These are phyloP conservation scores for Drosophila anomelani DNA, from an alignment of 2,888 invertebrate genomes.

Conservation along the genomic window DNA sequence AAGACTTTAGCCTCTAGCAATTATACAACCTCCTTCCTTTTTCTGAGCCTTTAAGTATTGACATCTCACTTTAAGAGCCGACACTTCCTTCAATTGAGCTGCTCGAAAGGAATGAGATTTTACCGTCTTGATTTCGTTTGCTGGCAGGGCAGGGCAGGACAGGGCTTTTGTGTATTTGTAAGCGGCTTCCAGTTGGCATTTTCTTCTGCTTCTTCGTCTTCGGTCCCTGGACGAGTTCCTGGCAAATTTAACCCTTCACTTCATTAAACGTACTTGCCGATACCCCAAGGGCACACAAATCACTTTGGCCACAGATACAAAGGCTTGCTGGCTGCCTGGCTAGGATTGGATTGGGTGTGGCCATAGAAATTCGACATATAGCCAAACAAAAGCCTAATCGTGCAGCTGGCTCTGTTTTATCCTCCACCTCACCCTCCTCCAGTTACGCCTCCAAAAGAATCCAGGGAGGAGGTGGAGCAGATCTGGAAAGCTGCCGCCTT, in stretches of 20 bases:
- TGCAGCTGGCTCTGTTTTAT: slow-evolving; percentile 55
- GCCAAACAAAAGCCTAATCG: slow-evolving; percentile 79
- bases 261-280: slow-evolving; percentile 76
- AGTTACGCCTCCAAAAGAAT: slow-evolving; percentile 53
- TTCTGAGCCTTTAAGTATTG: background rate
- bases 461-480: background rate
- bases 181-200: slow-evolving; percentile 53
- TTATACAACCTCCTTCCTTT: background rate
- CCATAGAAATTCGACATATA: slow-evolving; percentile 73
- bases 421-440: background rate
- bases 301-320: slow-evolving; percentile 69
- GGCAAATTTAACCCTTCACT: slow-evolving; percentile 75
- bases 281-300: slow-evolving; percentile 67
- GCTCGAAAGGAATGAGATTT: slow-evolving; percentile 45
- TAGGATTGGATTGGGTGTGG: slow-evolving; percentile 59
- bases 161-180: slow-evolving; percentile 55
- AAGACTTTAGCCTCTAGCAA: background rate
- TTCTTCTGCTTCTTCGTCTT: slow-evolving; percentile 8
- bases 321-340: slow-evolving; percentile 23
- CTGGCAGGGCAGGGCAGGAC: background rate
- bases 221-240: slow-evolving; percentile 36
- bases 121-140: slow-evolving; percentile 48
- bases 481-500: slow-evolving; percentile 61
- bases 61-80: slow-evolving; percentile 14
- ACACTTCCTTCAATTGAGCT: slow-evolving; percentile 51